Percentiles rank a stretch among this genome's conserved stretches.
Conservation (phyloP, 2,888 invertebrate species). For the Noctua janthina region DNA sequence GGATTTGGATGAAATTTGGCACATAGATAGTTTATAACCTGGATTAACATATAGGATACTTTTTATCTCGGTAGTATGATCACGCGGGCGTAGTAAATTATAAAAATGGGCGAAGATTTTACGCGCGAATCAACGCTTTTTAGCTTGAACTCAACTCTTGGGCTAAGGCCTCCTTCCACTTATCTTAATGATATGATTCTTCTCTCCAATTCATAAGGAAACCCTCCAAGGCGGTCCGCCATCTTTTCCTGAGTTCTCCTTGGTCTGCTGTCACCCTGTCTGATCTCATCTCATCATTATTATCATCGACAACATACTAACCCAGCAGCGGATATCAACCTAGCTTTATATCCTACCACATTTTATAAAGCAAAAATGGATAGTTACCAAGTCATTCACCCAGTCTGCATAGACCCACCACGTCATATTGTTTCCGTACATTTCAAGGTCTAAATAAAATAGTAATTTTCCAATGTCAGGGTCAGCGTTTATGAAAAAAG, state of each 20-base stretch:
- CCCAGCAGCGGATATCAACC: neutral
- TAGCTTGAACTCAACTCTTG: neutral
- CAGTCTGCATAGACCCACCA: constrained; percentile 44
- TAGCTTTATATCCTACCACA: neutral
- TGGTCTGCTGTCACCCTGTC: neutral
- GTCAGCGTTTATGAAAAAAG: constrained; percentile 70
- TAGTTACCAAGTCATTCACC: constrained; percentile 33
- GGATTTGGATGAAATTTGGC: too few relatives aligned
- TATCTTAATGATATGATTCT: neutral
- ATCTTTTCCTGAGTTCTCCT: neutral
- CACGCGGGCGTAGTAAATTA: too few relatives aligned
- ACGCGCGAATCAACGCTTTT: neutral
- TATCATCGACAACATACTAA: neutral
- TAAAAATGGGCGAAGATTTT: neutral
- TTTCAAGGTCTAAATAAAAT: constrained; percentile 57
- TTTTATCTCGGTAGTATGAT: too few relatives aligned
- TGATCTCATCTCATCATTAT: neutral
- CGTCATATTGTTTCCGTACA: constrained; percentile 27
- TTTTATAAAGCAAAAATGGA: constrained; percentile 24
- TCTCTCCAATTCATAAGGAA: neutral
- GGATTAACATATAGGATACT: too few relatives aligned
- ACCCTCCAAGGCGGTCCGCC: neutral
- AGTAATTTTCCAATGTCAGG: constrained; percentile 75
- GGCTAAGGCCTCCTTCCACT: neutral
- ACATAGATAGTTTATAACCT: too few relatives aligned